Conservation (phyloP, 2,888 invertebrate species). For the Agrypnus murinus region DNA sequence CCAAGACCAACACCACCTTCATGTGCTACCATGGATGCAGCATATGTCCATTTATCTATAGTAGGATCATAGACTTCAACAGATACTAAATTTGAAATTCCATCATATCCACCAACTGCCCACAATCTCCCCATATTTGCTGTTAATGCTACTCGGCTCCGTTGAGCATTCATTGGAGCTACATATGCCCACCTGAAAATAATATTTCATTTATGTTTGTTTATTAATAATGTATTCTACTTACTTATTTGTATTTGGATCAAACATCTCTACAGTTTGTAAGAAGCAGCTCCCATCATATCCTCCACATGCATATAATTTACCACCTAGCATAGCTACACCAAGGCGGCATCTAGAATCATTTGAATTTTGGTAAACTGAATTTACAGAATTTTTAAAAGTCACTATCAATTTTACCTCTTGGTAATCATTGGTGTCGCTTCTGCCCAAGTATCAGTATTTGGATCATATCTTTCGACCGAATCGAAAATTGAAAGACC, state of each 20-base stretch:
- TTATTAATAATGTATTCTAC: conserved; percentile 56
- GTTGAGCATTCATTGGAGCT: conserved; percentile 87
- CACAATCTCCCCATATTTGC: conserved; percentile 89
- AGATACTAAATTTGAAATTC: conserved; percentile 85
- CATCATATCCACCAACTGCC: conserved; percentile 88
- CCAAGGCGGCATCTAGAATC: conserved; percentile 85
- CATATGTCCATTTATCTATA: conserved; percentile 82
- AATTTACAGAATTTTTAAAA: too few species aligned
- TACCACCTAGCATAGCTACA: conserved; percentile 86
- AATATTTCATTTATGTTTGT: background rate
- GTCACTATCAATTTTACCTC: conserved; percentile 67
- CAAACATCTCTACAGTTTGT: conserved; percentile 87
- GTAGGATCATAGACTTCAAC: conserved; percentile 90
- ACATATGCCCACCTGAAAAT: conserved; percentile 81
- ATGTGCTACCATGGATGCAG: conserved; percentile 87
- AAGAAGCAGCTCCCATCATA: conserved; percentile 90
- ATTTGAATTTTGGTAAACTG: background rate
- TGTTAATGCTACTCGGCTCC: conserved; percentile 87
- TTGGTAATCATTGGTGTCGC: conserved; percentile 87
- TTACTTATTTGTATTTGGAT: conserved; percentile 81
- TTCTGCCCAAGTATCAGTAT: conserved; percentile 81
- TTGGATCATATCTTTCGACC: conserved; percentile 87
- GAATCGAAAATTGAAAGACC: conserved; percentile 91
- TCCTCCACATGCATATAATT: conserved; percentile 88
- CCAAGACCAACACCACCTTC: conserved; percentile 94